These are phyloP conservation scores for Cassiopea andromeda DNA, from an alignment of 30 jellyfish, hydroid and myxozoan species.

Conservation along the genomic window DNA sequence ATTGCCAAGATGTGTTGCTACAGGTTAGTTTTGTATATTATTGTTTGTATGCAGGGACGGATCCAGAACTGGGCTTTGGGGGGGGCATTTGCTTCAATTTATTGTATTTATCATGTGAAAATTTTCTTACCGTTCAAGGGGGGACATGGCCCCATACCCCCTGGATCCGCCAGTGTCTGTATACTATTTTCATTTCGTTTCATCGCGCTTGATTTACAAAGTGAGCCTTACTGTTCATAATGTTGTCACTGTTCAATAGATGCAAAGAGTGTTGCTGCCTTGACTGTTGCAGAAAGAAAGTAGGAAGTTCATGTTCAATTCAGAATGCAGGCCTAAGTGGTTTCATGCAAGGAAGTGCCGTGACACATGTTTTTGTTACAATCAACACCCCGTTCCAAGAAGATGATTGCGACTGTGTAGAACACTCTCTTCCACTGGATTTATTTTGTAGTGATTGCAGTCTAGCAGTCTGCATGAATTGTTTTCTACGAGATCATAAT, in stretches of 20 bases:
- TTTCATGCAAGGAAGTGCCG: neutral
- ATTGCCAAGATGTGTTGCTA: neutral
- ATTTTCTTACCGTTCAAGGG: too few relatives aligned
- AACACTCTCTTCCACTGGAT: neutral
- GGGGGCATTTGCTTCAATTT: neutral
- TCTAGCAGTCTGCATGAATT: neutral
- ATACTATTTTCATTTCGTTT: too few relatives aligned
- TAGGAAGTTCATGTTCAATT: neutral
- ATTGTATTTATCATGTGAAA: too few relatives aligned
- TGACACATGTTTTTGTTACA: conserved; percentile 1
- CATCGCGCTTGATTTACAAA: too few relatives aligned
- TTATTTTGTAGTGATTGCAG: neutral
- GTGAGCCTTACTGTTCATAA: too few relatives aligned
- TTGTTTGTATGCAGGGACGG: neutral
- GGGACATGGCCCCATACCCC: too few relatives aligned
- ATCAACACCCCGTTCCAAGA: neutral
- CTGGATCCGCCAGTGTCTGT: too few relatives aligned
- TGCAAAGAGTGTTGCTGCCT: neutral
- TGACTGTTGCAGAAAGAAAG: neutral
- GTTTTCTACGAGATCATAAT: neutral
- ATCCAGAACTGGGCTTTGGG: neutral
- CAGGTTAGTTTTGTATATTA: neutral
- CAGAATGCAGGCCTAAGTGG: neutral
- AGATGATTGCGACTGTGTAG: neutral
- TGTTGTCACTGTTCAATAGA: neutral